A percentile compares a stretch with the other conserved stretches of the same genome.
These are phyloP conservation scores for Paratrypauchen microcephalus DNA, from an alignment of 2,797 vertebrate genomes.

Conservation along the genomic window DNA sequence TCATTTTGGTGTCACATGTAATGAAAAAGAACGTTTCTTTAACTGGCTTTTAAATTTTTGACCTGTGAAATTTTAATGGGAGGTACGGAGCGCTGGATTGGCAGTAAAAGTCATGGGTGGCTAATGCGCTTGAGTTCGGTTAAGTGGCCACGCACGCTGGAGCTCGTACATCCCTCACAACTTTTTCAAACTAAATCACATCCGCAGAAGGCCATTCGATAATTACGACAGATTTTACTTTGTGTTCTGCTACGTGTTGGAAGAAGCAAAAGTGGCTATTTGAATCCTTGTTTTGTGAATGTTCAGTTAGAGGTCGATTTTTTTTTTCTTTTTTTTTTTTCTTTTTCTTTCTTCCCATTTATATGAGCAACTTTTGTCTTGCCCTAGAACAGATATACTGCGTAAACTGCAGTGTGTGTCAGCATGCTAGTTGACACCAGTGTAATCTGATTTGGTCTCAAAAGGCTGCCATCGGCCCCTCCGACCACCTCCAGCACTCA, in stretches of 20 bases:
- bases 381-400: too few relatives aligned
- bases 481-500: too few relatives aligned
- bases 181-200: constrained; percentile 69
- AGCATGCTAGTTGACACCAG: too few relatives aligned
- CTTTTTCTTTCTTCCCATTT: too few relatives aligned
- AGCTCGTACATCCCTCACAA: constrained; percentile 79
- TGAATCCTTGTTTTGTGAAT: constrained; percentile 1
- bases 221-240: constrained; percentile 66
- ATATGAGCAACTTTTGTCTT: too few relatives aligned
- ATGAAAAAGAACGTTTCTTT: constrained; percentile 97
- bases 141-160: constrained; percentile 86
- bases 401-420: too few relatives aligned
- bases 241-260: constrained; percentile 60
- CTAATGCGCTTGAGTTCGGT: constrained; percentile 89
- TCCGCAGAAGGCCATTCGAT: constrained; percentile 55
- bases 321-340: too few relatives aligned
- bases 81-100: constrained; percentile 90
- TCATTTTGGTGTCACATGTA: constrained; percentile 89
- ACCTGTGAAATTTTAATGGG: constrained; percentile 99
- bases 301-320: too few relatives aligned
- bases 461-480: too few relatives aligned
- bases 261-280: constrained; percentile 72
- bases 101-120: constrained; percentile 90
- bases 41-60: constrained; percentile 98
- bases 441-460: too few relatives aligned